These are phyloP conservation scores for Acipenser transmontanus DNA, from an alignment of 2,797 vertebrate species.

Conservation along the genomic window DNA sequence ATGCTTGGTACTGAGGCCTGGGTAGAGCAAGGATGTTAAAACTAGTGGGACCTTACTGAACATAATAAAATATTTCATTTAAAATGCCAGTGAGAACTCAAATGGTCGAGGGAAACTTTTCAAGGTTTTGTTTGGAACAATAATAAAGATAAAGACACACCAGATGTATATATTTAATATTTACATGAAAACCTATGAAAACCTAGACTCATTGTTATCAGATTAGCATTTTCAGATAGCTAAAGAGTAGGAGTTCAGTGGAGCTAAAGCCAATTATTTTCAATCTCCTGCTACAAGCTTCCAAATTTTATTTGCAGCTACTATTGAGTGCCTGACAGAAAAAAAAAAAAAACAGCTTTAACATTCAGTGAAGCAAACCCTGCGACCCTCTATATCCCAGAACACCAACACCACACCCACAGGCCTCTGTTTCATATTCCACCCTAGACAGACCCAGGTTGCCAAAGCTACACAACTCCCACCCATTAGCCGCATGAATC, in stretches of 20 bases:
- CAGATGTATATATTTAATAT: no score
- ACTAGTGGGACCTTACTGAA: no score
- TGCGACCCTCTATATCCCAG: constrained; percentile 63
- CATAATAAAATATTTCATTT: no score
- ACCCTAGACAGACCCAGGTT: constrained; percentile 68
- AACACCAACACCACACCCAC: constrained; percentile 55
- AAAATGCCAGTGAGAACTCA: no score
- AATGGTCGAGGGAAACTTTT: no score
- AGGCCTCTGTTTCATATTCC: constrained; percentile 60
- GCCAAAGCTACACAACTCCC: constrained; percentile 72
- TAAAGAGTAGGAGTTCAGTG: not conserved
- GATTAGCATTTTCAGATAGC: not conserved
- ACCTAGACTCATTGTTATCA: constrained; percentile 8
- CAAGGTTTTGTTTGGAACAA: no score
- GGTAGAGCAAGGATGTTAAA: no score
- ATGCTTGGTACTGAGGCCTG: no score
- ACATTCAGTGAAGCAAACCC: constrained; percentile 32
- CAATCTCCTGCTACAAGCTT: constrained; percentile 11
- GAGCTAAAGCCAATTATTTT: constrained; percentile 11
- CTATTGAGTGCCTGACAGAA: constrained; percentile 13
- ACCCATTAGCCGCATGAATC: constrained; percentile 87
- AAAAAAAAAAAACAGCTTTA: constrained; percentile 17
- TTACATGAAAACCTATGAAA: not conserved
- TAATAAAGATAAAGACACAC: no score
- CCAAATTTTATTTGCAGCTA: constrained; percentile 10